phyloP scores from a whole-genome alignment of 23 tunicate genomes.

The Ciona savignyi region DNA sequence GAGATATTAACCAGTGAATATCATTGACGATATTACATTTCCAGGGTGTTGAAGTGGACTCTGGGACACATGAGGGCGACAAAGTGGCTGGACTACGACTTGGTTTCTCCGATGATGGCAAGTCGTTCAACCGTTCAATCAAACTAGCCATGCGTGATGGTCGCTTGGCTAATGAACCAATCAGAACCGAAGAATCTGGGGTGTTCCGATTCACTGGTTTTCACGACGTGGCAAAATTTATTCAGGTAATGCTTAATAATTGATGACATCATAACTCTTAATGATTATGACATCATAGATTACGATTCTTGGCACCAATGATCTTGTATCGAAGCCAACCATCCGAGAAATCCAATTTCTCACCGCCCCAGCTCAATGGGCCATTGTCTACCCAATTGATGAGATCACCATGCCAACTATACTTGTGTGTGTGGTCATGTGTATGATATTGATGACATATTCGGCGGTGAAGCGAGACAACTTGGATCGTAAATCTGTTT shows the following conservation, averaged over 20 bases:
- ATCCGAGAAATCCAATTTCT: constrained; percentile 27
- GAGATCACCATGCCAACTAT: constrained; percentile 13
- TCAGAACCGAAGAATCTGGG: neutral
- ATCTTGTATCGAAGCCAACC: constrained; percentile 15
- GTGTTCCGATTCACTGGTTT: neutral
- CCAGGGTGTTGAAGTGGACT: constrained; percentile 19
- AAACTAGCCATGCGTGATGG: neutral
- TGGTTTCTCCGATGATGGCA: constrained; percentile 24
- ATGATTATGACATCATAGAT: too few relatives aligned
- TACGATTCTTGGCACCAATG: constrained; percentile 11
- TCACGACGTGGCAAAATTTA: constrained; percentile 27
- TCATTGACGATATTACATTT: too few relatives aligned
- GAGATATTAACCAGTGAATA: too few relatives aligned
- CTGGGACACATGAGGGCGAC: constrained; percentile 4
- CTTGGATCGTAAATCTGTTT: constrained; percentile 6
- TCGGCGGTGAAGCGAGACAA: constrained; percentile 8
- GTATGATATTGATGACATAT: neutral
- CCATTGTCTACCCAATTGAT: constrained; percentile 33
- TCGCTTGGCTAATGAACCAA: neutral
- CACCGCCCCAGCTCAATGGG: constrained; percentile 25
- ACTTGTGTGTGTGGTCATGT: neutral
- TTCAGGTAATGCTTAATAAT: constrained; percentile 20
- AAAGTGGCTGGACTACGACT: neutral
- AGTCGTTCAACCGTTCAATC: constrained; percentile 7
- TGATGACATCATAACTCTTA: too few relatives aligned